Base-by-base conservation (phyloP, 2,888 invertebrate genomes). In the Lasioglossum leucozonium region DNA sequence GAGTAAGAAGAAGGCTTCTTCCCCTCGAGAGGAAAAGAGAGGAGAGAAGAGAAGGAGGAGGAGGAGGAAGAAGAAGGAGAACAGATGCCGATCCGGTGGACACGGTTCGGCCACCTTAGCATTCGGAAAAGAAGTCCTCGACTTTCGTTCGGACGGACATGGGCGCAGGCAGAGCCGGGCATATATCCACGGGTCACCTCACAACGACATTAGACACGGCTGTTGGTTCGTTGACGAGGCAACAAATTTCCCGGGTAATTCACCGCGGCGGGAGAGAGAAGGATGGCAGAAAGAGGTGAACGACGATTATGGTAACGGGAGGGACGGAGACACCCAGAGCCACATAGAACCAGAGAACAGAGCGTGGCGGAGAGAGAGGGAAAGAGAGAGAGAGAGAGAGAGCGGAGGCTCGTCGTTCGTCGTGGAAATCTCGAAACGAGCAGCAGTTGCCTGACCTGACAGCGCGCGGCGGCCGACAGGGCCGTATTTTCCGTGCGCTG, bases 371-470 rank as follows among this genome's bases (percentile, higher is more conserved):
- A 65, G 78, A 34, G 18, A 26, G 30, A 62, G 62, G n/a, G n/a
- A n/a, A n/a, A 62, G 6, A 6, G 18, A 22, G 0, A 5, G 18
- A 62, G 58, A 62, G 2, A 30, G 58, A 80, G 77, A 80, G 44
- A 78, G 62, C 65, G 30, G 44, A 34, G 30, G 72, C 55, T 78
- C 77, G 55, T 84, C 72, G 80, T 79, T 88, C 82, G 84, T 88
- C 84, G 87, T 87, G 85, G 58, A 88, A 88, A 89, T 89, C 83
- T 83, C 87, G 87, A 82, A 89, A 87, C 87, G 88, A 84, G 81
- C 81, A 72, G 76, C 79, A 55, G 78, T 74, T 75, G 77, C 79
- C 72, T 74, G 87, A 85, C 84, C 87, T 76, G 87, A 82, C 81
- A 72, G 76, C 67, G 75, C 79, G 72, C 79, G 71, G n/a, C 79